phyloP scores from a whole-genome alignment of 2,888 invertebrate genomes.

The Leptodirus hochenwartii region DNA sequence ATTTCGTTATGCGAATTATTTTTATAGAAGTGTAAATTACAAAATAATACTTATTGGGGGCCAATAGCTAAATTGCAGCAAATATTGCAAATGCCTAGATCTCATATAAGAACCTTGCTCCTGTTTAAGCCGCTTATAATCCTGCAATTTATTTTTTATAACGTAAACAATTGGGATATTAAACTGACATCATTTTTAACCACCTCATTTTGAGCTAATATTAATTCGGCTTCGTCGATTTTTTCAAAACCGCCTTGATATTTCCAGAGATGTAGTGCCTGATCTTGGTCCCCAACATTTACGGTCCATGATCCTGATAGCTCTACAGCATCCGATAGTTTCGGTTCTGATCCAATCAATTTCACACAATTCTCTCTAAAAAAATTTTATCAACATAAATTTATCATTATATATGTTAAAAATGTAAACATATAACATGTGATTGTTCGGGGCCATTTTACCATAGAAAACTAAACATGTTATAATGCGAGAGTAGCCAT shows the following conservation, averaged over 20 bases:
- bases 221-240: constrained; percentile 58
- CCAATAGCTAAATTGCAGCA: constrained; percentile 96
- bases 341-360: constrained; percentile 39
- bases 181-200: constrained; percentile 7
- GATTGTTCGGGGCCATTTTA: neutral
- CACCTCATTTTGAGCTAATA: constrained; percentile 51
- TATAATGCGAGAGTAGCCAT: too few relatives aligned
- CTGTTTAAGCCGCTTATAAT: constrained; percentile 49
- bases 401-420: constrained; percentile 10
- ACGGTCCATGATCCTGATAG: constrained; percentile 94
- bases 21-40: constrained; percentile 30
- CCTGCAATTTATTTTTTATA: constrained; percentile 38
- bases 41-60: constrained; percentile 59
- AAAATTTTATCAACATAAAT: too few relatives aligned
- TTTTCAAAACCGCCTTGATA: constrained; percentile 84
- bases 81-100: constrained; percentile 79
- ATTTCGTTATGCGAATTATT: too few relatives aligned
- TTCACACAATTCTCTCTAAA: constrained; percentile 60
- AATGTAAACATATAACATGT: neutral
- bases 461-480: too few relatives aligned
- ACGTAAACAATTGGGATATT: too few relatives aligned
- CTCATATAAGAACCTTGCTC: constrained; percentile 65
- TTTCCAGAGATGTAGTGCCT: constrained; percentile 90
- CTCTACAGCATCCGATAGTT: constrained; percentile 45
- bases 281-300: constrained; percentile 92